Base-by-base conservation (phyloP, 2,113 vertebrate genomes). In the Hyperoodon ampullatus region DNA sequence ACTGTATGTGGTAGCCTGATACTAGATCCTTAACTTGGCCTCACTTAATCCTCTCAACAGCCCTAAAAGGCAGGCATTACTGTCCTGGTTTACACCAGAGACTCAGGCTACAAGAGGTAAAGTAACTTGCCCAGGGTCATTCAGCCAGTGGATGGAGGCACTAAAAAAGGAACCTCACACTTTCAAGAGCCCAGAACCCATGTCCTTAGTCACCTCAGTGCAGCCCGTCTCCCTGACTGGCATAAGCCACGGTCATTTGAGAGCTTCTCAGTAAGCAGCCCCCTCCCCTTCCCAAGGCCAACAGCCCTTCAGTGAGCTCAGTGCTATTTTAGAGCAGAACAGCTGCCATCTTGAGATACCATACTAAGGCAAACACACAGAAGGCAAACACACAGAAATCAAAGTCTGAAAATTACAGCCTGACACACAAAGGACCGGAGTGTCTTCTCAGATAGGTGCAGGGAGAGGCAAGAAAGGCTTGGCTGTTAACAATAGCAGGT, bases 261-360 rank as follows among this genome's bases (percentile, higher is more conserved):
- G 86, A 6, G 58, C 66, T 92, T 83, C 91, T 86, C 35, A 14
- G 55, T 4, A 26, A 74, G 50, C 78, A 91, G 55, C 42, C 35
- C 61, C 58, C 26, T n/a, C 24, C 58, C 7, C 1, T 30, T n/a
- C 83, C 58, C 47, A 35, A 82, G 50, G 82, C 65, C n/a, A 16
- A 55, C 80, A 93, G 77, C 61, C 93, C 96, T 71, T 42, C 91
- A 82, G 61, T 15, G 61, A 95, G 92, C 90, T 94, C 35, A 21
- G 55, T 9, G 83, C 92, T 96, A 97, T 97, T 98, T 97, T 82
- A 92, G 95, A 93, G 12, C 71, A 50, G 92, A 93, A 81, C 93
- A 97, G 97, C 95, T 95, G 94, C 80, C 4, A 3, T 70, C 95
- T 92, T 39, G n/a, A 90, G 95, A 81, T 33, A 81, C 94, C 80